These are phyloP conservation scores for Melanotaenia trifasciata DNA, from an alignment of 2,797 vertebrate genomes.

Conservation along the genomic window DNA sequence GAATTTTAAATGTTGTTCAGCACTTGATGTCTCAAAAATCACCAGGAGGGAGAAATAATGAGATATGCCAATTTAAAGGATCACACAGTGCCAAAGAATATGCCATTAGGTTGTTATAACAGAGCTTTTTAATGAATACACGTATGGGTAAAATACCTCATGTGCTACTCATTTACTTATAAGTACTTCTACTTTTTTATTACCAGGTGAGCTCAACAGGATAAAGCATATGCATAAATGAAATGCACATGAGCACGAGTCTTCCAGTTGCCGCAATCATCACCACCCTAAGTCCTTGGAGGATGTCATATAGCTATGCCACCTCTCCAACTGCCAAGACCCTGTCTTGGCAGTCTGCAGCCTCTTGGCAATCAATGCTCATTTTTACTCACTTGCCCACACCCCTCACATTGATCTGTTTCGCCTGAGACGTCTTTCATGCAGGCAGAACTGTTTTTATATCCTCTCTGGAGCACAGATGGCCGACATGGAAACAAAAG, in stretches of 20 bases:
- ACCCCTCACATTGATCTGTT: slow-evolving; percentile 71
- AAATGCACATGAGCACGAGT: slow-evolving; percentile 14
- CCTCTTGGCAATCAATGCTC: slow-evolving; percentile 73
- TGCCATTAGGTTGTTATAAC: slow-evolving; percentile 18
- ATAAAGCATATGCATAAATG: slow-evolving; percentile 1
- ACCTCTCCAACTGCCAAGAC: not conserved
- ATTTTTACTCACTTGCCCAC: slow-evolving; percentile 77
- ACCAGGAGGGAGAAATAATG: slow-evolving; percentile 55
- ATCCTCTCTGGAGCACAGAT: slow-evolving; percentile 60
- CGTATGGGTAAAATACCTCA: slow-evolving; percentile 30
- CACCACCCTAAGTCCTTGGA: slow-evolving; percentile 10
- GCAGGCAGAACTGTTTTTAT: slow-evolving; percentile 45
- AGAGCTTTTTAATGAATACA: slow-evolving; percentile 10
- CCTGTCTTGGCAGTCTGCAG: slow-evolving; percentile 33
- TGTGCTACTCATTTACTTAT: slow-evolving; percentile 25
- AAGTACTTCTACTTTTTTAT: slow-evolving; percentile 3
- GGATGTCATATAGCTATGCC: slow-evolving; percentile 42
- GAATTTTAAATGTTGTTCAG: slow-evolving; percentile 19
- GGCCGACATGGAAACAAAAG: slow-evolving; percentile 46
- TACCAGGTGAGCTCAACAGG: not conserved
- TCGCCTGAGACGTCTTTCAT: slow-evolving; percentile 57
- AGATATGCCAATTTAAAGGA: slow-evolving; percentile 35
- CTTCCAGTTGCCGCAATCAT: slow-evolving; percentile 25
- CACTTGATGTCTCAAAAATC: slow-evolving; percentile 25
- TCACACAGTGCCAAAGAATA: slow-evolving; percentile 13